Percentiles rank a stretch among this genome's conserved stretches.
Evolutionary conservation across 2,797 vertebrate genomes (phyloP).

Genomic region (Microcaecilia unicolor): DNA sequence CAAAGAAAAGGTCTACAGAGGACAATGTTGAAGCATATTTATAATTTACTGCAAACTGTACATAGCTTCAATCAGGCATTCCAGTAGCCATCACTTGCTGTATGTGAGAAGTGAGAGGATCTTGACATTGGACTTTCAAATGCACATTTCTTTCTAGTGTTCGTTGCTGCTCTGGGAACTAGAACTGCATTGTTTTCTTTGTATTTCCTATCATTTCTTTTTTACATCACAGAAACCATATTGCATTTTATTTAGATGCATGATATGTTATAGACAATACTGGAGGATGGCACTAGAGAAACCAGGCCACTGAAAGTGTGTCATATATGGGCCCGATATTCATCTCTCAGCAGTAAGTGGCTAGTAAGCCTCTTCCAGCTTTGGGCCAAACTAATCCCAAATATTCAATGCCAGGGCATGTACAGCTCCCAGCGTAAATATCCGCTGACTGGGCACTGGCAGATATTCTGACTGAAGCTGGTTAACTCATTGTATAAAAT

Average conservation of each 20-base stretch:
- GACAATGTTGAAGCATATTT: slow-evolving; percentile 33
- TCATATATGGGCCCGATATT: no score
- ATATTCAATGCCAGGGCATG: no score
- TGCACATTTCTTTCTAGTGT: not conserved
- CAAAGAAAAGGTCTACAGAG: slow-evolving; percentile 29
- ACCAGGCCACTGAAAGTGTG: slow-evolving; percentile 29
- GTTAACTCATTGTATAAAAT: no score
- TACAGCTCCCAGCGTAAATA: no score
- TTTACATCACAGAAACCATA: slow-evolving; percentile 27
- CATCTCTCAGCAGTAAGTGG: no score
- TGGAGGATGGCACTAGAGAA: slow-evolving; percentile 44
- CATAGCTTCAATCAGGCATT: slow-evolving; percentile 17
- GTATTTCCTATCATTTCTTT: no score
- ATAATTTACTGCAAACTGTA: slow-evolving; percentile 24
- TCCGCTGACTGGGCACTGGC: no score
- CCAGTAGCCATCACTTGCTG: not conserved
- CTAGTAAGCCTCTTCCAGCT: no score
- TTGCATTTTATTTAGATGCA: slow-evolving; percentile 21
- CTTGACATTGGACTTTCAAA: not conserved
- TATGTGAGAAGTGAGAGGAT: slow-evolving; percentile 4
- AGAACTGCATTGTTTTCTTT: slow-evolving; percentile 3
- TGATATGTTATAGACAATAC: slow-evolving; percentile 16
- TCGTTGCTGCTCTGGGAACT: slow-evolving; percentile 16
- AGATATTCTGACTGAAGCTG: no score
- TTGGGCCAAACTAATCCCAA: no score